These are phyloP conservation scores for Tyria jacobaeae DNA, from an alignment of 2,888 invertebrate species.

Conservation along the genomic window DNA sequence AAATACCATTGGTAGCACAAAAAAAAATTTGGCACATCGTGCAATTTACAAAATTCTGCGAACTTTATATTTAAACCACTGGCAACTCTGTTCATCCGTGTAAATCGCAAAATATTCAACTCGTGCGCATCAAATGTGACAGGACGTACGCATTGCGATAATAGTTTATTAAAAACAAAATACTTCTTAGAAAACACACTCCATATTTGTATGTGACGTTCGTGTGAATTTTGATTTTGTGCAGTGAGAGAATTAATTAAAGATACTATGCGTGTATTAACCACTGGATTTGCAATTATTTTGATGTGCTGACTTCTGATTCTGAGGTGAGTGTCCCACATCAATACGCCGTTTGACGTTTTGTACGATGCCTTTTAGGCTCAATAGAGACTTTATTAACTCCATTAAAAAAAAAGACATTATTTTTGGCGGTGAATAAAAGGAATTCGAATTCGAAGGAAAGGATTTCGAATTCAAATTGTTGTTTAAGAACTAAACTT, in stretches of 20 bases:
- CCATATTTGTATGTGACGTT: slow-evolving; percentile 17
- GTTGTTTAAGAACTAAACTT: neutral
- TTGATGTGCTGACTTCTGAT: slow-evolving; percentile 21
- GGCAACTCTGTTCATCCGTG: slow-evolving; percentile 21
- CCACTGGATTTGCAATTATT: slow-evolving; percentile 30
- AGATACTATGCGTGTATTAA: slow-evolving; percentile 31
- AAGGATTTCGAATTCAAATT: no score
- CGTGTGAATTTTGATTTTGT: slow-evolving; percentile 34
- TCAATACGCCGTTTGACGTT: slow-evolving; percentile 40
- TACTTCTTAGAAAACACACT: slow-evolving; percentile 35
- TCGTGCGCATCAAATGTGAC: slow-evolving; percentile 39
- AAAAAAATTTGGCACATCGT: neutral
- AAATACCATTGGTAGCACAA: neutral
- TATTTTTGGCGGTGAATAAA: slow-evolving; percentile 17
- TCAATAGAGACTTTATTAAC: no score
- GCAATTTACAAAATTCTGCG: neutral
- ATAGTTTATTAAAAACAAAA: slow-evolving; percentile 28
- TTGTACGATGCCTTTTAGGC: slow-evolving; percentile 14
- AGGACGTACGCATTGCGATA: slow-evolving; percentile 20
- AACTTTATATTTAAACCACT: slow-evolving; percentile 23
- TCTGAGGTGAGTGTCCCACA: slow-evolving; percentile 49
- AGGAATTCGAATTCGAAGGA: no score
- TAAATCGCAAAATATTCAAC: slow-evolving; percentile 19
- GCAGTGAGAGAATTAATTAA: slow-evolving; percentile 28
- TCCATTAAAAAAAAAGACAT: slow-evolving; percentile 18